phyloP scores from a whole-genome alignment of 2,888 invertebrate genomes.

The Eurois occulta region DNA sequence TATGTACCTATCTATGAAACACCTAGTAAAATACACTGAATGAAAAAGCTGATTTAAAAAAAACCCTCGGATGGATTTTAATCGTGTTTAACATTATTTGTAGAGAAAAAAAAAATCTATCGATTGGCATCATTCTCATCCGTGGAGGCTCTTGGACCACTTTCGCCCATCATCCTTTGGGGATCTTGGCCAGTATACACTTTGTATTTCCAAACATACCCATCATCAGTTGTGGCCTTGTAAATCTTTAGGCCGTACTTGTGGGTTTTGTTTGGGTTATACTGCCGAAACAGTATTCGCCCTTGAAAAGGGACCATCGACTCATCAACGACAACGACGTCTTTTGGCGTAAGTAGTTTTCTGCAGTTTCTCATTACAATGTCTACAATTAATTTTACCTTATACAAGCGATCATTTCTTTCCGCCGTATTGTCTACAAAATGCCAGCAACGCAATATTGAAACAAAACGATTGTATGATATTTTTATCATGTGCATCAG shows the following conservation, averaged over 20 bases:
- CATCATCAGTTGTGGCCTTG: slow-evolving; percentile 44
- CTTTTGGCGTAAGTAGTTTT: slow-evolving; percentile 48
- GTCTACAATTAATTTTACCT: slow-evolving; percentile 58
- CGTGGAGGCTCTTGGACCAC: too few relatives aligned
- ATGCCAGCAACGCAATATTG: slow-evolving; percentile 61
- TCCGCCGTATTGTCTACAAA: slow-evolving; percentile 56
- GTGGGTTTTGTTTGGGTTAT: slow-evolving; percentile 60
- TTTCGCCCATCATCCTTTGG: too few relatives aligned
- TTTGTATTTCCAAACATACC: slow-evolving; percentile 46
- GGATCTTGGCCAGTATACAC: slow-evolving; percentile 48
- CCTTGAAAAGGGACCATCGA: slow-evolving; percentile 63
- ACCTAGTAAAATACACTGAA: too few relatives aligned
- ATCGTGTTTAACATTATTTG: too few relatives aligned
- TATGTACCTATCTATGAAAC: too few relatives aligned
- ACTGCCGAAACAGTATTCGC: slow-evolving; percentile 49
- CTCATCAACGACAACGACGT: slow-evolving; percentile 57
- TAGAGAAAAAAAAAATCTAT: too few relatives aligned
- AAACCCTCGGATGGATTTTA: too few relatives aligned
- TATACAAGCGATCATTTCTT: slow-evolving; percentile 52
- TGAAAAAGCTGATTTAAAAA: too few relatives aligned
- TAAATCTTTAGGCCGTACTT: slow-evolving; percentile 63
- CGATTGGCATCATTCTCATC: too few relatives aligned
- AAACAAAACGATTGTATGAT: slow-evolving; percentile 57
- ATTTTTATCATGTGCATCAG: slow-evolving; percentile 55
- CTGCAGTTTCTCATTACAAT: slow-evolving; percentile 52